Base-by-base conservation (phyloP, 2,113 vertebrate species). In the Tilapia sparmanii region DNA sequence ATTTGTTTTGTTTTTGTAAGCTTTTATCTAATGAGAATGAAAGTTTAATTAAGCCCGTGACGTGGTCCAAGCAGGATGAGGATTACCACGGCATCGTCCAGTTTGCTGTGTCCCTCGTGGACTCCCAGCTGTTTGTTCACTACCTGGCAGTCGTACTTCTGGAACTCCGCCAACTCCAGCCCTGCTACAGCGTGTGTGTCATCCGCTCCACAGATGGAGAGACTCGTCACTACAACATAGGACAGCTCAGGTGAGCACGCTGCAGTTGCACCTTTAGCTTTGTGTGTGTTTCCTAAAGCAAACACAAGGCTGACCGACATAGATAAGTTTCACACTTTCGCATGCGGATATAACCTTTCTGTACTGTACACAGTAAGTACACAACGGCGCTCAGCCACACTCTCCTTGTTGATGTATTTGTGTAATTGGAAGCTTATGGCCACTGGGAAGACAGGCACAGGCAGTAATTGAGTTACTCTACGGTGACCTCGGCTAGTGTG, bases 61-160 rank as follows among this genome's bases (percentile, higher is more conserved):
- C 83, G 40, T 59, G 81, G 66, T 94, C 83, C 52, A 6, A 40
- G 6, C 96, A 97, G 97, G 98, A 98, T 90, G 96, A 97, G 80
- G 97, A 98, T 92, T 98, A 98, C 95, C 97, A 98, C 42, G 98
- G 98, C 6, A 98, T 99, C 4, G 98, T 98, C 91, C 98, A 99
- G 95, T 99, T 99, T 1, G 96, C 98, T 0, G 98, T 98, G 89
- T 99, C 98, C 8, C 96, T 99, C 4, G 98, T 99, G 96, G 98
- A 99, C 3, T 97, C 98, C 2, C 97, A 99, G 85, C 97, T 99
- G 85, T 99, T 99, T 92, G 98, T 99, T 87, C 98, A 99, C 86
- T 99, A 99, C 95, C 95, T 99, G 95, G 98, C 98, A 8, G 97
- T 99, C 0, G 97, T 99, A 86, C 94, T 99, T 94, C 95, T 99